Evolutionary conservation across 1,140 invertebrate genomes (phyloP), one percentile per base, ranked within the genome.

Genomic region (Amphibalanus amphitrite): DNA sequence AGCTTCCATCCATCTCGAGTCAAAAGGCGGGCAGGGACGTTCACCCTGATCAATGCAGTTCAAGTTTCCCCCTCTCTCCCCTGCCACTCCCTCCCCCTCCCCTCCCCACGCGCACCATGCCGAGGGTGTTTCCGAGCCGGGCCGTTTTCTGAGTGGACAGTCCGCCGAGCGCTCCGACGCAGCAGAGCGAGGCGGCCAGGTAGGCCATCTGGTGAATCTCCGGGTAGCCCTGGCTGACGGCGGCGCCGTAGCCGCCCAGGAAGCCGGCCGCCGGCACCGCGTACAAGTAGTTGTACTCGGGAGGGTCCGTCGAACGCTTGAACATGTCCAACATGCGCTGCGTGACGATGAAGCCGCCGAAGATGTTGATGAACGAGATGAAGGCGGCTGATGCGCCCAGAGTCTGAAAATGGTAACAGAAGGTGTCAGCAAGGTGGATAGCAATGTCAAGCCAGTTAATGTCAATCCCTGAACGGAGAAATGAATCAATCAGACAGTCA

Each of bases 351-450:
- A 95, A 95, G 69, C 92, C 92, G 76, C 92, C 92, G 75, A 91
- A 93, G 71, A 95, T 90, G 82, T 95, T 95, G 69, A 95, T 88
- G 76, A 91, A 90, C 0, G 92, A 94, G 74, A 95, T 88, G 75
- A 94, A 90, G 17, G 91, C 89, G 38, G 92, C 92, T 15, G 85
- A 80, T 69, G 88, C 88, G 28, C 90, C 91, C 72, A 95, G 78
- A 69, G 82, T 81, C 85, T 67, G 65, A 3, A 59, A 59, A 17
- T 3, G 33, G 33, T n/a, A n/a, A n/a, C n/a, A n/a, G n/a, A n/a
- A n/a, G n/a, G n/a, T n/a, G 33, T 38, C 15, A 38, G 33, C n/a
- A n/a, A 38, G 33, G 33, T 38, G 33, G 33, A 15, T 4, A 15
- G 15, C 33, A 38, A 38, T 38, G n/a, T n/a, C n/a, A n/a, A n/a